Base-by-base conservation (phyloP, 2,113 vertebrate species). In the Neogale vison region DNA sequence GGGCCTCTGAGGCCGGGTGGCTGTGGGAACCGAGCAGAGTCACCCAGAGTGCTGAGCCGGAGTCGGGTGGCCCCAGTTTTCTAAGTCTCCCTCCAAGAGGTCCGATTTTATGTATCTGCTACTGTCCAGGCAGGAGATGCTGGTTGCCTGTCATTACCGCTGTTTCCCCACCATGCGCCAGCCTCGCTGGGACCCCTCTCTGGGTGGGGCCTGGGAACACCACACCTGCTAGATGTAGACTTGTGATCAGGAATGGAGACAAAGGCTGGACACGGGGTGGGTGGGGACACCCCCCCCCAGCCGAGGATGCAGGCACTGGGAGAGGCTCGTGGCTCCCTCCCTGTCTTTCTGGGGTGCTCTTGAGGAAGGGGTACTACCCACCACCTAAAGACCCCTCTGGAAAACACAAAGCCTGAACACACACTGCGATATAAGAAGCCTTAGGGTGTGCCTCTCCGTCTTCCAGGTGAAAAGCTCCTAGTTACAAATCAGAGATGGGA, bases 181-280 rank as follows among this genome's bases (percentile, higher is more conserved):
- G 23, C 6, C 1, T 26, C 0, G 0, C n/a, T 24, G 31, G 69
- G 39, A 52, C 36, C 13, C 21, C 15, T 0, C 0, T 0, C 0
- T 4, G 50, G 94, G 63, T 1, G 1, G 52, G 18, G 10, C 23
- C 3, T 4, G 0, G 34, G 7, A 26, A 18, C 7, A 15, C 17
- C 39, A 17, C 34, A 50, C 6, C 24, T 74, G 20, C 39, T 86
- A 2, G 50, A n/a, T 50, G 3, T 26, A 92, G 67, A 85, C 15
- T 47, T 47, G 2, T 7, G 2, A 0, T 63, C 6, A 34, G 24
- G 21, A 9, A n/a, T 6, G 21, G 39, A 61, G 42, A 59, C 39
- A 23, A 52, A n/a, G 15, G 6, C 26, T 1, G 21, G 21, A 21
- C 11, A 0, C 0, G 2, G 36, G n/a, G 23, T 6, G 1, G 31